Base-by-base conservation (phyloP, 2,888 invertebrate genomes). In the Ecliptopera silaceata region DNA sequence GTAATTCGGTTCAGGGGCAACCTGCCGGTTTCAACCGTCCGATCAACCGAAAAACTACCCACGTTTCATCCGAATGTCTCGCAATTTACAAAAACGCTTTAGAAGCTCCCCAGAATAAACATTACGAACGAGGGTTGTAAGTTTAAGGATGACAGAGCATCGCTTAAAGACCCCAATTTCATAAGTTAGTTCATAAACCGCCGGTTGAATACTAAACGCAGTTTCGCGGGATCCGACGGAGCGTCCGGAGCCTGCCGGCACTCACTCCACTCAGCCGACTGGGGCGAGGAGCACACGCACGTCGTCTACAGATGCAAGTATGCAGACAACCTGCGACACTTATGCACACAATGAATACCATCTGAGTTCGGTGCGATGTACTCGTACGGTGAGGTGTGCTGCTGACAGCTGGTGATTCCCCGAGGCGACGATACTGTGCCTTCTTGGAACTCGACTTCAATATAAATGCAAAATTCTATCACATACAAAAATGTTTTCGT, bases 291-390 rank as follows among this genome's bases (percentile, higher is more conserved):
- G 4, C 18, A 34, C 11, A 12, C 10, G 6, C 18, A 8, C 4
- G 60, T 63, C 65, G 65, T 64, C 68, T 55, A 59, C 64, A 66
- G 63, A 69, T 68, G 71, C 70, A 71, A 72, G 61, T 70, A 68
- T 66, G 68, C 67, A 63, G 44, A 39, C 34, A 22, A 36, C n/a
- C 6, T 11, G 15, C n/a, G 26, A 13, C 17, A 18, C 43, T 29
- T 17, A 22, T 5, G 8, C 17, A 41, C 32, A 36, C 50, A 32
- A 32, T 45, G 36, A 29, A n/a, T 4, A 43, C 29, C 15, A 29
- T 4, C 29, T 15, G 2, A 15, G 10, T 43, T 10, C 0, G 13
- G 13, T 15, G 12, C 42, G 26, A 13, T 42, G 22, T 11, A 2
- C 5, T 34, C 5, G 6, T 5, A 8, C 34, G 34, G n/a, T 4